These are phyloP conservation scores for Drosophila virilis DNA, from an alignment of 1,140 invertebrate genomes.

Conservation along the genomic window DNA sequence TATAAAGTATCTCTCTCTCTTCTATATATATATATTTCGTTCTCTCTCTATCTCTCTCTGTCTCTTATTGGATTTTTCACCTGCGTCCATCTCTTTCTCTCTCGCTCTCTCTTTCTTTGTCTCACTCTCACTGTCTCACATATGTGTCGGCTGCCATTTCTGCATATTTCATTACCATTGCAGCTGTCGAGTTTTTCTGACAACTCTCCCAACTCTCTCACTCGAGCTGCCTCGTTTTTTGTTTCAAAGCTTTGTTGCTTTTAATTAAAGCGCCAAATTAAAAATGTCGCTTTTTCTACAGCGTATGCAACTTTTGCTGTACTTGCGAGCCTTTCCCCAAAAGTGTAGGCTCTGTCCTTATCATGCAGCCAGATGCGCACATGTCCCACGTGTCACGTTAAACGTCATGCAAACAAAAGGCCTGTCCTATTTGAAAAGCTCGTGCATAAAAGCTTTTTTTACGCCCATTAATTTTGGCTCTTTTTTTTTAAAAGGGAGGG, in stretches of 20 bases:
- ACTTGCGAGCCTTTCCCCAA: slow-evolving; percentile 19
- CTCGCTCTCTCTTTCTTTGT: background rate
- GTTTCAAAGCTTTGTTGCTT: slow-evolving; percentile 64
- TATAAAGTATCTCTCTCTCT: too few relatives aligned
- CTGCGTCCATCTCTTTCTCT: too few relatives aligned
- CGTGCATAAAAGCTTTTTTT: slow-evolving; percentile 61
- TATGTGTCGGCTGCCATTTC: slow-evolving; percentile 4
- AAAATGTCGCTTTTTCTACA: slow-evolving; percentile 61
- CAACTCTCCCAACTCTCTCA: slow-evolving; percentile 46
- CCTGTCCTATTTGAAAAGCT: slow-evolving; percentile 54
- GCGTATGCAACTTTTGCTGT: slow-evolving; percentile 51
- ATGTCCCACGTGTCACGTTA: slow-evolving; percentile 76
- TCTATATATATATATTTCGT: too few relatives aligned
- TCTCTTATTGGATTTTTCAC: too few relatives aligned
- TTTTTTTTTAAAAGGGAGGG: slow-evolving; percentile 11
- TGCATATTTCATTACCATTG: slow-evolving; percentile 8
- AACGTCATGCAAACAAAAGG: slow-evolving; percentile 78
- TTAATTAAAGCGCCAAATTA: slow-evolving; percentile 76
- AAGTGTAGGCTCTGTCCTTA: slow-evolving; percentile 10
- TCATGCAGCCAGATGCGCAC: slow-evolving; percentile 46
- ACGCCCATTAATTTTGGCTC: slow-evolving; percentile 69
- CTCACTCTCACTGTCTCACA: background rate
- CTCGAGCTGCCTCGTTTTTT: slow-evolving; percentile 35
- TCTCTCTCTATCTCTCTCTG: too few relatives aligned
- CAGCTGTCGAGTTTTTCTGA: slow-evolving; percentile 31